Conservation (phyloP, 2,888 invertebrate genomes). For the Metacarcinus magister region DNA sequence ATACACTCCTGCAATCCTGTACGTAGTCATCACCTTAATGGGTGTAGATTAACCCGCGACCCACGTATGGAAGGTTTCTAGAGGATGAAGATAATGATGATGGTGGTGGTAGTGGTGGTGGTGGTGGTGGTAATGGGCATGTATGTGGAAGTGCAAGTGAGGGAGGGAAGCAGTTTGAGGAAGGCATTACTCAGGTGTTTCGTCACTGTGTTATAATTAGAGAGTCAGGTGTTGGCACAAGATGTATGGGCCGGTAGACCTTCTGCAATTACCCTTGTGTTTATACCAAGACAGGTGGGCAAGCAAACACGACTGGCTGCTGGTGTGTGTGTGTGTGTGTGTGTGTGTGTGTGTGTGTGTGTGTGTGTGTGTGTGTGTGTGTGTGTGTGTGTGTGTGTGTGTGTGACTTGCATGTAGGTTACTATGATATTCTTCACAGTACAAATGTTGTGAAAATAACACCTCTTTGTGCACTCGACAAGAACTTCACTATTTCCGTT, state of each 20-base stretch:
- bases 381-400: neutral
- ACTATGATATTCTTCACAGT: neutral
- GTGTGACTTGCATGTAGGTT: neutral
- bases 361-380: neutral
- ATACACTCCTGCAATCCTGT: neutral
- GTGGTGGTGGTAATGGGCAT: neutral
- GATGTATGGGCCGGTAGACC: neutral
- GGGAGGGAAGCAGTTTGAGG: neutral
- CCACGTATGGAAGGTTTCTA: neutral
- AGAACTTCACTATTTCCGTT: neutral
- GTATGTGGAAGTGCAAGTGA: neutral
- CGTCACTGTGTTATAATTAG: neutral
- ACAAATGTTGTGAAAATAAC: neutral
- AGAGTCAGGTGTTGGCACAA: neutral
- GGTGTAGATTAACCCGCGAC: neutral
- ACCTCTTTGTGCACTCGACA: neutral
- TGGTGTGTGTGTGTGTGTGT: too few species aligned
- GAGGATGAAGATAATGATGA: neutral
- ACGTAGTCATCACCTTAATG: neutral
- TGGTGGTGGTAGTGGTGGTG: neutral
- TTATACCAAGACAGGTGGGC: neutral
- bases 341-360: too few species aligned
- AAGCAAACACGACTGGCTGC: neutral
- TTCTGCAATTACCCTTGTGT: neutral
- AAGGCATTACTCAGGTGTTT: slow-evolving; percentile 11